These are phyloP conservation scores for Harpagifer antarcticus DNA, from an alignment of 2,797 vertebrate species.

Conservation along the genomic window DNA sequence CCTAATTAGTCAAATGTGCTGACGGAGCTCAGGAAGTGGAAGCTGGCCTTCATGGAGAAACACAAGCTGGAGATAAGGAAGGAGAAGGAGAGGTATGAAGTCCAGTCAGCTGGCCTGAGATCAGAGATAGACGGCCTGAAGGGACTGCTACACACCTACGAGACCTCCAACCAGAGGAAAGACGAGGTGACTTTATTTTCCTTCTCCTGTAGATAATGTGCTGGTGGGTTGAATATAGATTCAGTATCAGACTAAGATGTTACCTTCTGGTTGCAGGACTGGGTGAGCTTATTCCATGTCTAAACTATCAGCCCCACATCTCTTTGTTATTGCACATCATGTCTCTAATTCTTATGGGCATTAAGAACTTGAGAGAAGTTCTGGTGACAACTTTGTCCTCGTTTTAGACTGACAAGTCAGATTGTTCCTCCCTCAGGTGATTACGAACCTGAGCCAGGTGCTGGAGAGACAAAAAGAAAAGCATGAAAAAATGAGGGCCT, in stretches of 20 bases:
- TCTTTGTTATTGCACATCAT: background rate
- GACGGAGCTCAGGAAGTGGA: constrained; percentile 94
- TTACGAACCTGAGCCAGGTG: constrained; percentile 88
- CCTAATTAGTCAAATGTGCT: constrained; percentile 89
- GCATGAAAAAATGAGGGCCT: constrained; percentile 89
- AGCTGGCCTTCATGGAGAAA: constrained; percentile 89
- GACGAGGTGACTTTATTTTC: constrained; percentile 88
- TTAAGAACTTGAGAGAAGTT: background rate
- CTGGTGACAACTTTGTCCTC: background rate
- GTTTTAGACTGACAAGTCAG: constrained; percentile 13
- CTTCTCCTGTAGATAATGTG: background rate
- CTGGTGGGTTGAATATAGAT: constrained; percentile 1
- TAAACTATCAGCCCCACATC: background rate
- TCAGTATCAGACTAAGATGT: constrained; percentile 5
- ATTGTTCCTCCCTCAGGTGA: constrained; percentile 85
- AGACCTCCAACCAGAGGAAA: constrained; percentile 91
- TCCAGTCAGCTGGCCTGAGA: constrained; percentile 82
- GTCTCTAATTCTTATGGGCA: background rate
- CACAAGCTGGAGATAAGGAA: constrained; percentile 90
- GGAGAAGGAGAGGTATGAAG: constrained; percentile 86
- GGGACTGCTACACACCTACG: constrained; percentile 89
- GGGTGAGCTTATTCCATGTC: background rate
- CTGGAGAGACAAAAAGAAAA: constrained; percentile 92
- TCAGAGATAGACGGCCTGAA: constrained; percentile 87
- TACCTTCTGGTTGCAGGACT: background rate